phyloP scores from a whole-genome alignment of 2,888 invertebrate species.

The Lymantria dispar region DNA sequence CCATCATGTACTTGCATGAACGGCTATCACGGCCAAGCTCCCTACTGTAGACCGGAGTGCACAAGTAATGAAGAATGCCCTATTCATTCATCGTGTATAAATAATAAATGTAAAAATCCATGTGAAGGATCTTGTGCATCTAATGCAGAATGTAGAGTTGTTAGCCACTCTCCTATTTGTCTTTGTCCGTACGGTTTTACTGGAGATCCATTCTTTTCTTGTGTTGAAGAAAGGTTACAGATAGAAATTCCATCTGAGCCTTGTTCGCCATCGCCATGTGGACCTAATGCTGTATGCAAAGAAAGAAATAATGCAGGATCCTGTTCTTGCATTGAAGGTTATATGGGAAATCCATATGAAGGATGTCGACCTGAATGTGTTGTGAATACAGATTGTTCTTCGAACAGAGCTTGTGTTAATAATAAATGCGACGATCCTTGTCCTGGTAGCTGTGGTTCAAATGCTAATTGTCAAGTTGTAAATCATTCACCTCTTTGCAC shows the following conservation, averaged over 20 bases:
- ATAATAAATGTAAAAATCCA: constrained; percentile 89
- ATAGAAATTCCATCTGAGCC: constrained; percentile 71
- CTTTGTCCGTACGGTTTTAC: constrained; percentile 85
- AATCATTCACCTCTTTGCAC: constrained; percentile 87
- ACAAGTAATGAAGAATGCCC: constrained; percentile 89
- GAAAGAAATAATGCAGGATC: constrained; percentile 84
- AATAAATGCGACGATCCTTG: constrained; percentile 90
- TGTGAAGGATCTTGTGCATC: constrained; percentile 87
- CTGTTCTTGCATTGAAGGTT: constrained; percentile 87
- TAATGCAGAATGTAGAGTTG: constrained; percentile 89
- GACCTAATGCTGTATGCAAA: constrained; percentile 84
- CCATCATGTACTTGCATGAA: constrained; percentile 89
- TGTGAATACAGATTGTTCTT: constrained; percentile 87
- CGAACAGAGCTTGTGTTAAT: constrained; percentile 86
- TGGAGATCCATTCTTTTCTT: constrained; percentile 90
- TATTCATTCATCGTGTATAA: constrained; percentile 86
- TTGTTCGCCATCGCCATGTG: constrained; percentile 84
- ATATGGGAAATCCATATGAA: constrained; percentile 90
- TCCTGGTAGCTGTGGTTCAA: constrained; percentile 89
- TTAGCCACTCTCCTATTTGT: constrained; percentile 90
- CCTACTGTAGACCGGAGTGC: constrained; percentile 91
- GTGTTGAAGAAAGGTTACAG: constrained; percentile 64
- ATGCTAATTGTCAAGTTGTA: constrained; percentile 88
- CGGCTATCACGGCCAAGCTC: constrained; percentile 86
- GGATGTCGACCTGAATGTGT: constrained; percentile 89